Conservation (phyloP, 2,888 invertebrate genomes). For the Diogma glabrata region DNA sequence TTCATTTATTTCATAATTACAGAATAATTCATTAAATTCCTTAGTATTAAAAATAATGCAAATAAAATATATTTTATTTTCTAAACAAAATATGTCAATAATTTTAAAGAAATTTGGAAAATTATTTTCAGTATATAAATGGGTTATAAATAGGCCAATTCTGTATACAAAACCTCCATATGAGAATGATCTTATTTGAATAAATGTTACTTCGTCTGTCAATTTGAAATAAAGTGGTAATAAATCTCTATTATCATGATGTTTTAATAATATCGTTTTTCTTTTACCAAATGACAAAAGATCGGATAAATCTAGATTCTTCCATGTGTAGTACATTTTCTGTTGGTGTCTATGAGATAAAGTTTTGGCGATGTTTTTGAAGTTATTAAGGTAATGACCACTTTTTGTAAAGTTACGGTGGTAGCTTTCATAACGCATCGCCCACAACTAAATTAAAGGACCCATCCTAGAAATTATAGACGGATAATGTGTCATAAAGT, state of each 20-base stretch:
- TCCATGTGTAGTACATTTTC: neutral
- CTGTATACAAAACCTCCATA: neutral
- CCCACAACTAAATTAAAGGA: slow-evolving; percentile 7
- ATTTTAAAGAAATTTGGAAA: neutral
- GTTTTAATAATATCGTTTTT: neutral
- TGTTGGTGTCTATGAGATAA: slow-evolving; percentile 7
- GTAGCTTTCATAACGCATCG: slow-evolving; percentile 6
- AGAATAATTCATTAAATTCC: neutral
- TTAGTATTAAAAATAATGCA: neutral
- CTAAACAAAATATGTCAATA: neutral
- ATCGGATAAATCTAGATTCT: neutral
- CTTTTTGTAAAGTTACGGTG: neutral
- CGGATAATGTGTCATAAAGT: slow-evolving; percentile 9
- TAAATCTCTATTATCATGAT: neutral
- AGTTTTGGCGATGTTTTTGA: slow-evolving; percentile 6
- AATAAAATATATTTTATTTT: neutral
- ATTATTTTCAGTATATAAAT: neutral
- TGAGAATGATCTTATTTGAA: neutral
- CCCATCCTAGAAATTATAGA: neutral
- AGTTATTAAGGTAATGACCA: slow-evolving; percentile 1
- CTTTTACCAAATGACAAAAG: neutral
- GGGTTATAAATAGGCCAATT: neutral
- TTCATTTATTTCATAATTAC: neutral
- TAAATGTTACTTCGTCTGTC: neutral
- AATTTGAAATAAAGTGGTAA: neutral